Base-by-base conservation (phyloP, 2,797 vertebrate species). In the Lepidocolaptes lacrymiger region DNA sequence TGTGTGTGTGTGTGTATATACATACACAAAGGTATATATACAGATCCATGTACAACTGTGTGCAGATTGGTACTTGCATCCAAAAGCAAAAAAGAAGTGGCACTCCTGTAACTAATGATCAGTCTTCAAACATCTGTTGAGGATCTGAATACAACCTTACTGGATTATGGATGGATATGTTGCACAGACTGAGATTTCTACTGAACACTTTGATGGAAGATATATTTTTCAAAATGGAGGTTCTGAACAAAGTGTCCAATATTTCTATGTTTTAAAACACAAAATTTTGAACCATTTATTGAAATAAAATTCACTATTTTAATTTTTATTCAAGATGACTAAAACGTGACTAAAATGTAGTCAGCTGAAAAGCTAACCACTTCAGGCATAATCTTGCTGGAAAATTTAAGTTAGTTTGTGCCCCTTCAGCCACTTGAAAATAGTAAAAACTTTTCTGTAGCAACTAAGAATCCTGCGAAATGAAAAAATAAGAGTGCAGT, bases 31-130 rank as follows among this genome's bases (percentile, higher is more conserved):
- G 18, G 28, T n/a, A 51, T 4, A 27, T 1, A 30, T 21, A 51
- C 4, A 58, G 7, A 52, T 18, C 24, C 14, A 24, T 0, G 4
- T 10, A 32, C 26, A 14, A 2, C 7, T 5, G 19, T 28, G 24
- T 73, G n/a, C 3, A 3, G 36, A 52, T 0, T 36, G 8, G 23
- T 79, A 56, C 17, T 63, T 18, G 5, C 7, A 51, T 21, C 26
- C 69, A 41, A 23, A 84, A 85, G 26, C 18, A 27, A 72, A 77
- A 55, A 8, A 55, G 30, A 71, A 79, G 30, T 23, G 9, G 37
- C 23, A 66, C 10, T 41, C 43, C 18, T 23, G 7, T 61, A 68
- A 83, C 21, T 51, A 69, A 58, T 1, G 2, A 48, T 20, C 16
- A 24, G 23, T 74, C 77, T 88, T 51, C 79, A 78, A 44, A 69